Evolutionary conservation across 2,113 vertebrate genomes (phyloP), one percentile per base, ranked within the genome.

Genomic region (Podiceps cristatus): DNA sequence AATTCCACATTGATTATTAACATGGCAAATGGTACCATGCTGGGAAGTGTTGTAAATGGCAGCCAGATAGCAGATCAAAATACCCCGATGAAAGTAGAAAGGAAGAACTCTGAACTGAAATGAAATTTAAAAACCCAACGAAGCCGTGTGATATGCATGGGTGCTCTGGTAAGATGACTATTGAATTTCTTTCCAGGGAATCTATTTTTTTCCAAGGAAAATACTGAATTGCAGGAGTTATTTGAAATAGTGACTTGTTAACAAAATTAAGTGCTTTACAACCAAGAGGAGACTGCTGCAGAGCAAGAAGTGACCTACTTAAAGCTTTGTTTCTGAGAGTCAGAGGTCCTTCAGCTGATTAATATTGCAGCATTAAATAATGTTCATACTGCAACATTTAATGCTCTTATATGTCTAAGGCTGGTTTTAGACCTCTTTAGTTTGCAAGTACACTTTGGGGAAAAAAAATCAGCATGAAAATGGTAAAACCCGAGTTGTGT

Each of bases 211-310:
- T 37, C 37, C 37, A 75, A 53, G 31, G 25, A 64, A 94, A 91
- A 84, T 82, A n/a, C 27, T 75, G 74, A 78, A 93, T 69, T 5
- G 2, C 16, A 79, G 35, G 40, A 79, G 18, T 49, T 53, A 66
- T 92, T 79, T 91, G 84, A 82, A 94, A 91, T 28, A 79, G 49
- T 91, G 68, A 62, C 40, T 76, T 84, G 56, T 78, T 93, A 96
- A 52, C 73, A 87, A 86, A 95, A 69, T 11, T 37, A 85, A 91
- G 31, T n/a, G 27, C 29, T 89, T 73, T 89, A 60, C 53, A 82
- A 75, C 79, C 74, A 82, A 68, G 75, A 64, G 27, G 24, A 90
- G 45, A 90, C 62, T 86, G 58, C 85, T 90, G 77, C 69, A 87
- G 66, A 94, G 33, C 35, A 53, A 33, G 40, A 75, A 95, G 33